phyloP scores from a whole-genome alignment of 1,140 invertebrate genomes.

The Schlechtendalia chinensis region DNA sequence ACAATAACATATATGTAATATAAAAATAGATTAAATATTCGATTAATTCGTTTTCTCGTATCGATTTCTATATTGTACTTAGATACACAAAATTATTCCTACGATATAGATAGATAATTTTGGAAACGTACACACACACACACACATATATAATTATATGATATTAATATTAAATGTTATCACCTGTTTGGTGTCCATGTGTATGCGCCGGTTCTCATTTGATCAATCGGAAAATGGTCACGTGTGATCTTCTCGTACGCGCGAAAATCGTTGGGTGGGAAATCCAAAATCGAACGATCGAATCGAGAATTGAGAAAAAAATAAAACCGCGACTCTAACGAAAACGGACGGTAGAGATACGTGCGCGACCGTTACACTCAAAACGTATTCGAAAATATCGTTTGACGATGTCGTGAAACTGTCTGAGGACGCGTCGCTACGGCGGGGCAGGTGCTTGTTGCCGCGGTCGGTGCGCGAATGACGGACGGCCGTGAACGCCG shows the following conservation, averaged over 20 bases:
- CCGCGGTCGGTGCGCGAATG: background rate
- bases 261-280: no score
- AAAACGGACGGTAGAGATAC: no score
- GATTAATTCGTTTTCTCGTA: background rate
- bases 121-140: background rate
- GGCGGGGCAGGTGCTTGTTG: no score
- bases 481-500: background rate
- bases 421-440: no score
- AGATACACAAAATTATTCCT: background rate
- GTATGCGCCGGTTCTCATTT: slow-evolving; percentile 29
- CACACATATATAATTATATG: background rate
- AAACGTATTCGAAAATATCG: no score
- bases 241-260: background rate
- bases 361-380: no score
- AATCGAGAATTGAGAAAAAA: no score
- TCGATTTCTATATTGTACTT: slow-evolving; percentile 8
- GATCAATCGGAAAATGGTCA: background rate
- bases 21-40: background rate
- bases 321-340: no score
- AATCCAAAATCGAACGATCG: background rate
- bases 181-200: slow-evolving; percentile 32
- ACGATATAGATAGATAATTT: background rate
- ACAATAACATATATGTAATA: background rate
- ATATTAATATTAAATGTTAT: background rate
- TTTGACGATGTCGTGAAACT: no score